Base-by-base conservation (phyloP, 2,888 invertebrate genomes). In the Mimachlamys varia region DNA sequence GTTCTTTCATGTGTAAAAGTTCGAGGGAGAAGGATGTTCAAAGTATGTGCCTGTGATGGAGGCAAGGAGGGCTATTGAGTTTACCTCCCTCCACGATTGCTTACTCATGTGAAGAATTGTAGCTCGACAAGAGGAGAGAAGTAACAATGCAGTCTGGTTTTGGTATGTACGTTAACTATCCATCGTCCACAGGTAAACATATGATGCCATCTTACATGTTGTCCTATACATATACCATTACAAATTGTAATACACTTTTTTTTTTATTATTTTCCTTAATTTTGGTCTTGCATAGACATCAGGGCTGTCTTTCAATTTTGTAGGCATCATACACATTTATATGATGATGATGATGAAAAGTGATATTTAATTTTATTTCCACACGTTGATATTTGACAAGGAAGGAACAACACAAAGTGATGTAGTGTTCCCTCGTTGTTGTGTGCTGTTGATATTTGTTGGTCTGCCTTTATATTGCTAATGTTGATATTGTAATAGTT, bases 41-140 rank as follows among this genome's bases (percentile, higher is more conserved):
- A 33, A 27, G 76, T 76, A 76, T 76, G 76, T 76, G 76, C 76
- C 76, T 76, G 76, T 76, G 76, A 76, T 76, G 76, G 76, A 76
- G 76, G 76, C 76, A 76, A 76, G 76, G 76, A 76, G 76, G 76
- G 76, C 76, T 76, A 33, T 76, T 76, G 76, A 76, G 76, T 76
- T 76, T 76, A 76, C 76, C 27, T 76, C 76, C 76, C 76, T 76
- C 76, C 76, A 76, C 76, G 76, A 76, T 76, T 76, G 76, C 76
- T 76, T 76, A 76, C 76, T 76, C 76, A 76, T 76, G 76, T 76
- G 76, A 76, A 76, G 76, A 76, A 15, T 76, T 76, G 76, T 76
- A 76, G 76, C 76, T 76, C 76, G 76, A 33, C 76, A 27, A 33
- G 33, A 27, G 76, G 27, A 76, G 76, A 76, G 76, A 76, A 76